These are phyloP conservation scores for Nipponacmea schrenckii DNA, from an alignment of 2,888 invertebrate species.

Conservation along the genomic window DNA sequence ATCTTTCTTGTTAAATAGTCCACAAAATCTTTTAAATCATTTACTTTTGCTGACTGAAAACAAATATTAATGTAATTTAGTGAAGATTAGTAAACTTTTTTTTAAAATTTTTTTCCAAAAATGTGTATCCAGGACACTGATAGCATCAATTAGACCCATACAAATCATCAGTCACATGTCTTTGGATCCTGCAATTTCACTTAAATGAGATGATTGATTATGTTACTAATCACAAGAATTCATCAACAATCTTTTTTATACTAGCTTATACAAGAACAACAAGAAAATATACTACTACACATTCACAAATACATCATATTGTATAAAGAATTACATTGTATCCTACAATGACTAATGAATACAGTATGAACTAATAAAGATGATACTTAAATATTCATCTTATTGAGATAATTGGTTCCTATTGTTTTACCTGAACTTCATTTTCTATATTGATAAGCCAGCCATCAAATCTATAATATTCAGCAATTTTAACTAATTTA, in stretches of 20 bases:
- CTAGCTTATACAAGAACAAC: no score
- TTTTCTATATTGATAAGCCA: slow-evolving; percentile 98
- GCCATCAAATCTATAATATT: slow-evolving; percentile 88
- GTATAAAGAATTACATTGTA: no score
- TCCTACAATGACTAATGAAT: no score
- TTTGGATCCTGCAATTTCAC: no score
- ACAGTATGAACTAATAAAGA: background rate
- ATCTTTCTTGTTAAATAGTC: slow-evolving; percentile 72
- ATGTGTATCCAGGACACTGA: no score
- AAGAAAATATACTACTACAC: no score
- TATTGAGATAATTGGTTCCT: background rate
- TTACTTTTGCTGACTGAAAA: slow-evolving; percentile 53
- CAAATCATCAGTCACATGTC: no score
- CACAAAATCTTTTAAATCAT: slow-evolving; percentile 74
- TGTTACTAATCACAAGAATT: no score
- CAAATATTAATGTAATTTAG: background rate
- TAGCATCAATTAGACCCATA: background rate
- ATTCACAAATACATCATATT: no score
- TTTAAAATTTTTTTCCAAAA: background rate
- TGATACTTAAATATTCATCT: background rate
- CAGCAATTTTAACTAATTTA: slow-evolving; percentile 79
- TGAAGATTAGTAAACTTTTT: background rate
- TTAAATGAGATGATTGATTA: no score
- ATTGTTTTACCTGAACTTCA: slow-evolving; percentile 63
- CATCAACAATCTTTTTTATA: no score